phyloP scores from a whole-genome alignment of 2,888 invertebrate genomes.

The Aphodius granarius region DNA sequence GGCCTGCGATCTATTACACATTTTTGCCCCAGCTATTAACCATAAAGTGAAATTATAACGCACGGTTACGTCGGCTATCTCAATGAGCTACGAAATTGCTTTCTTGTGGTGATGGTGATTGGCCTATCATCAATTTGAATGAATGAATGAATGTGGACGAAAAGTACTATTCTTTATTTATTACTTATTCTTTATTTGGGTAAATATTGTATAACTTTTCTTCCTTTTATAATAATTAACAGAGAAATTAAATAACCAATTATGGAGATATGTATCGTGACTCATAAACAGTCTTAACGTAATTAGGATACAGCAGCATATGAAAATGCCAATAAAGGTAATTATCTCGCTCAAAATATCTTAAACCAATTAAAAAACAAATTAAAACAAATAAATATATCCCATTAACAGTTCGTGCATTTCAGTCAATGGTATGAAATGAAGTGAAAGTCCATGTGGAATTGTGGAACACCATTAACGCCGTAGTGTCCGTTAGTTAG shows the following conservation, averaged over 20 bases:
- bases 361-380: not conserved
- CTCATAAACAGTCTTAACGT: not conserved
- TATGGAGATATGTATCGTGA: not conserved
- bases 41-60: conserved; percentile 12
- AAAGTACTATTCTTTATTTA: not conserved
- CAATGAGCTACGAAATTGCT: not conserved
- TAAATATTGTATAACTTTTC: not conserved
- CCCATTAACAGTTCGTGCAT: not conserved
- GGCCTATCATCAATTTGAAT: not conserved
- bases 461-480: not conserved
- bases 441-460: not conserved
- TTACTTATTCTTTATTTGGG: too few relatives aligned
- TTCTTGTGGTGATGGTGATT: not conserved
- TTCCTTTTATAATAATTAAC: not conserved
- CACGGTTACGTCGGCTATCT: not conserved
- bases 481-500: not conserved
- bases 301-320: not conserved
- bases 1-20: conserved; percentile 4
- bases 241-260: not conserved
- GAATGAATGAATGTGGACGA: not conserved
- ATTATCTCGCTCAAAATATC: not conserved
- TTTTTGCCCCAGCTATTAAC: conserved; percentile 10
- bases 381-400: not conserved
- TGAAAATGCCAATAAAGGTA: not conserved
- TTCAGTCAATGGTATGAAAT: not conserved